A percentile compares a stretch with the other conserved stretches of the same genome.
Evolutionary conservation across 2,797 vertebrate species (phyloP).

Genomic region (Pseudomugil gertrudae): DNA sequence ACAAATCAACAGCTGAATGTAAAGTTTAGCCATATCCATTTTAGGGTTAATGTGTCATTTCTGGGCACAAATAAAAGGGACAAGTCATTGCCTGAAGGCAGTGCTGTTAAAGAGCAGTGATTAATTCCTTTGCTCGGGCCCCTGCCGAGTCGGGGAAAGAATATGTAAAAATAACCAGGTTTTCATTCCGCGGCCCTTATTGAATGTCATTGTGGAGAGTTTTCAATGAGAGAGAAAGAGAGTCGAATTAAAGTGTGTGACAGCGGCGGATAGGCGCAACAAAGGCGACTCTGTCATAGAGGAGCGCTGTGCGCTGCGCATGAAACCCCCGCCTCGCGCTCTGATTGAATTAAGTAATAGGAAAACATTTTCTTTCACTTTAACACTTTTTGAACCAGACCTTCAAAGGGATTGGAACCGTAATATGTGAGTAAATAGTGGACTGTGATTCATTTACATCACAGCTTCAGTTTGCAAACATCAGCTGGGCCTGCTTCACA

Average conservation of each 20-base stretch:
- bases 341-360: conserved; percentile 99
- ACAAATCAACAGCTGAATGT: conserved; percentile 75
- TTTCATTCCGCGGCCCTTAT: conserved; percentile 97
- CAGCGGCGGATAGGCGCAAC: conserved; percentile 99
- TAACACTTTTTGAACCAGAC: conserved; percentile 92
- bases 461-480: not conserved
- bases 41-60: conserved; percentile 83
- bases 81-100: conserved; percentile 84
- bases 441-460: conserved; percentile 37
- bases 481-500: not conserved
- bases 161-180: conserved; percentile 98
- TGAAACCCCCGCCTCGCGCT: conserved; percentile 94
- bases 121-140: conserved; percentile 92
- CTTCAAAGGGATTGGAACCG: conserved; percentile 81
- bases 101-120: conserved; percentile 93
- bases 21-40: conserved; percentile 78
- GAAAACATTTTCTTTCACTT: conserved; percentile 99
- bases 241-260: conserved; percentile 99
- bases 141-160: conserved; percentile 90
- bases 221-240: conserved; percentile 99
- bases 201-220: conserved; percentile 99
- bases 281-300: conserved; percentile 99
- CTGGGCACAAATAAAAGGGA: conserved; percentile 78
- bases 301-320: conserved; percentile 93
- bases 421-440: conserved; percentile 72